A percentile compares a stretch with the other conserved stretches of the same genome.
Conservation (phyloP, 2,888 invertebrate species). For the Oxyteleia sp. region DNA sequence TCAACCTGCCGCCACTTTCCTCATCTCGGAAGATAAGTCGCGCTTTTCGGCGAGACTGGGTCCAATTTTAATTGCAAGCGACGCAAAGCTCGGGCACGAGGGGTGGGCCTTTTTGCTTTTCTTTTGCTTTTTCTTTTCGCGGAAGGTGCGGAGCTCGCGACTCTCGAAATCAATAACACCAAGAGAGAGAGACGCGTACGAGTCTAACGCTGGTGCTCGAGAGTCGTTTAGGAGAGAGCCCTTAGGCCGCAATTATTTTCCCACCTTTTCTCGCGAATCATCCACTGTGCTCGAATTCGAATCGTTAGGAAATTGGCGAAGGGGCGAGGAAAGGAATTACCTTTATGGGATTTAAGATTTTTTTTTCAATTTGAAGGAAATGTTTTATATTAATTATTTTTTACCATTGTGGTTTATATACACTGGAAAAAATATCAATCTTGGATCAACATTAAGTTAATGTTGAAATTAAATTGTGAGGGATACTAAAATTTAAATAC, state of each 20-base stretch:
- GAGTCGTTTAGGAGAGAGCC: slow-evolving; percentile 65
- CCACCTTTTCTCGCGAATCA: slow-evolving; percentile 46
- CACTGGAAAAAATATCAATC: too few species aligned
- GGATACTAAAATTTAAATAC: too few species aligned
- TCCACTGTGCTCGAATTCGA: slow-evolving; percentile 41
- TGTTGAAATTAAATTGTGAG: too few species aligned
- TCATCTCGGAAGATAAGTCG: slow-evolving; percentile 47
- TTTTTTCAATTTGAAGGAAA: too few species aligned
- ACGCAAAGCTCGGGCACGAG: background rate
- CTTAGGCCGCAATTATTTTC: slow-evolving; percentile 69
- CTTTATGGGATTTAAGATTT: too few species aligned
- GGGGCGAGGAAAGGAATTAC: background rate
- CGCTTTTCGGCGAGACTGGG: slow-evolving; percentile 13
- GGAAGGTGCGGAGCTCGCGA: slow-evolving; percentile 38
- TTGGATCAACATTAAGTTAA: too few species aligned
- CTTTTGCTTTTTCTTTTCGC: slow-evolving; percentile 33
- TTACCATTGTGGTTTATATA: too few species aligned
- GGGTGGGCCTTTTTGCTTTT: background rate
- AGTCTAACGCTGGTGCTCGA: slow-evolving; percentile 48
- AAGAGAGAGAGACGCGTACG: slow-evolving; percentile 56
- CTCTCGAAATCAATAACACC: slow-evolving; percentile 71
- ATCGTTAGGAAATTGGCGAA: slow-evolving; percentile 39
- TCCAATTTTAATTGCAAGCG: background rate
- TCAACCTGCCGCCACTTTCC: slow-evolving; percentile 61
- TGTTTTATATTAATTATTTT: too few species aligned